A percentile compares a stretch with the other conserved stretches of the same genome.
phyloP scores from a whole-genome alignment of 2,888 invertebrate genomes.

The Brachynemurus nebulosus region DNA sequence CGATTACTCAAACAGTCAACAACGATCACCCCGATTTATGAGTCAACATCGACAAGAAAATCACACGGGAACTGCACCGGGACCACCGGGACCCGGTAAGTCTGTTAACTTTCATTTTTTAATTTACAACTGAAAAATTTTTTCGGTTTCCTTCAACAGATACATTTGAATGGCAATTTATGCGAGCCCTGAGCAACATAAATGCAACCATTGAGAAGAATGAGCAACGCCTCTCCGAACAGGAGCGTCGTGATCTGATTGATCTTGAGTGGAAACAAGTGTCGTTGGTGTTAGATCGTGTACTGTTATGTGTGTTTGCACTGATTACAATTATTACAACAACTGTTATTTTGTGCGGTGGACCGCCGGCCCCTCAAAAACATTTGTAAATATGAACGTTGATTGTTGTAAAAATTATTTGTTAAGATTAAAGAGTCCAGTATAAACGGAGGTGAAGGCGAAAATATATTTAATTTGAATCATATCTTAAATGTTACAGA shows the following conservation, averaged over 20 bases:
- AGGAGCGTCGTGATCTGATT: slow-evolving; percentile 63
- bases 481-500: no score
- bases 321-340: slow-evolving; percentile 65
- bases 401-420: no score
- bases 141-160: slow-evolving; percentile 25
- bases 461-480: no score
- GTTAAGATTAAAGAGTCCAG: no score
- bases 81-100: slow-evolving; percentile 38
- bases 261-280: slow-evolving; percentile 76
- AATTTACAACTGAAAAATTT: no score
- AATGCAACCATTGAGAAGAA: slow-evolving; percentile 66
- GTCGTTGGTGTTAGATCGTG: slow-evolving; percentile 70
- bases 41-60: no score
- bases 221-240: slow-evolving; percentile 63
- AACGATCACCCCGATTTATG: no score
- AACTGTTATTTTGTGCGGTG: slow-evolving; percentile 58
- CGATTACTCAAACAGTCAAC: no score
- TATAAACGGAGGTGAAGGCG: no score
- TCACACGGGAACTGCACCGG: slow-evolving; percentile 25
- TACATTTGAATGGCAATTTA: slow-evolving; percentile 47
- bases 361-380: slow-evolving; percentile 39
- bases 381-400: no score
- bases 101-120: no score
- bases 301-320: slow-evolving; percentile 61
- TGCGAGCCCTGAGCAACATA: slow-evolving; percentile 51